Conservation (phyloP, 2,797 vertebrate genomes). For the Manis pentadactyla region DNA sequence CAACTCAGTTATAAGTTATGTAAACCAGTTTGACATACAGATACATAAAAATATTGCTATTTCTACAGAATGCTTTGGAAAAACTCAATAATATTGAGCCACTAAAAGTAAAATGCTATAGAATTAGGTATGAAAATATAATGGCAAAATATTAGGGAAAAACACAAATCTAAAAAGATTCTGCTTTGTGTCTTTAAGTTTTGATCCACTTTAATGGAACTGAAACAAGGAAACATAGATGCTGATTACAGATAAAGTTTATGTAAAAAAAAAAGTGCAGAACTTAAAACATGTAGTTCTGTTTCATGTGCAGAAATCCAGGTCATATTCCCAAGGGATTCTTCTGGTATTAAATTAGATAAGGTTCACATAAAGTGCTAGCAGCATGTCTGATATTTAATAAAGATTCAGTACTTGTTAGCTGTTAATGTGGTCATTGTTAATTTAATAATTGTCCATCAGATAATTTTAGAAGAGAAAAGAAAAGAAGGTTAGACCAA, state of each 20-base stretch:
- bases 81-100: neutral
- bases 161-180: neutral
- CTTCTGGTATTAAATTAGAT: neutral
- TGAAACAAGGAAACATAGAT: neutral
- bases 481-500: neutral
- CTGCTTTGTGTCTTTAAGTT: neutral
- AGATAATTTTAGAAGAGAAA: slow-evolving; percentile 7
- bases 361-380: neutral
- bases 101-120: neutral
- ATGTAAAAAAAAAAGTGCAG: neutral
- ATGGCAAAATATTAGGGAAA: neutral
- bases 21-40: neutral
- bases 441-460: slow-evolving; percentile 29
- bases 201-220: neutral
- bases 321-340: neutral
- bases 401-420: neutral
- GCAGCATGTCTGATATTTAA: neutral
- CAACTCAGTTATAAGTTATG: neutral
- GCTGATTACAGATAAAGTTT: neutral
- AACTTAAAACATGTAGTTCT: neutral
- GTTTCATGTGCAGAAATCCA: neutral
- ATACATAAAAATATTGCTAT: neutral
- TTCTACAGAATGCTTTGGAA: slow-evolving; percentile 17
- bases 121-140: neutral
- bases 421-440: neutral